Evolutionary conservation across 2,113 vertebrate genomes (phyloP).

Genomic region (Trichomycterus rosablanca): DNA sequence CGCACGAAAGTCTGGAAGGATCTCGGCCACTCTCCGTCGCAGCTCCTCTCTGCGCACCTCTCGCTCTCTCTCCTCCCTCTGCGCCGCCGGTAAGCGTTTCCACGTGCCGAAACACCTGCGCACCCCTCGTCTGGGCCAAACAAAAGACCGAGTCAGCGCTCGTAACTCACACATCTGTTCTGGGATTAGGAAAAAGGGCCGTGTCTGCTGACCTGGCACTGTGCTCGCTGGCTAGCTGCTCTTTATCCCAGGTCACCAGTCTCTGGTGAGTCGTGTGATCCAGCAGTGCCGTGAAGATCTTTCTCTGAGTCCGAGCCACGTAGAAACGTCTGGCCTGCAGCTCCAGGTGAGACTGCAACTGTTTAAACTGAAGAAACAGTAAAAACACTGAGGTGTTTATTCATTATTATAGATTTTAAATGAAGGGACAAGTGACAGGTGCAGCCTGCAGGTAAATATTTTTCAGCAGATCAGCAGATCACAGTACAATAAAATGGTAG

Average conservation of each 20-base stretch:
- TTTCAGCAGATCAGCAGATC: no score
- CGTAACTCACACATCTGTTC: not conserved
- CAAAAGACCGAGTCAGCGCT: conserved; percentile 21
- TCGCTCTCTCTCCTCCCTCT: conserved; percentile 70
- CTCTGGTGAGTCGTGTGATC: conserved; percentile 61
- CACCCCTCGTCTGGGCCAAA: conserved; percentile 65
- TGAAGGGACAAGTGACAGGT: no score
- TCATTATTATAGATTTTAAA: no score
- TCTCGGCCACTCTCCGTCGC: conserved; percentile 76
- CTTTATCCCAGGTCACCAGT: conserved; percentile 56
- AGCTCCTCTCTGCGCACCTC: conserved; percentile 75
- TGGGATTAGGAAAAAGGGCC: not conserved
- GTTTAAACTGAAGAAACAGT: conserved; percentile 53
- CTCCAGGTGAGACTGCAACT: conserved; percentile 59
- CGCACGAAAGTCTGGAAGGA: conserved; percentile 78
- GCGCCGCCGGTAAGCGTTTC: conserved; percentile 65
- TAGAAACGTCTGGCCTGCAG: conserved; percentile 54
- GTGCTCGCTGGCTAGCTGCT: conserved; percentile 67
- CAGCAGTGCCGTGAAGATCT: conserved; percentile 69
- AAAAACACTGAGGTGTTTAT: no score
- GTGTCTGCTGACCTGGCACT: conserved; percentile 68
- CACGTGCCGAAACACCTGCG: conserved; percentile 68
- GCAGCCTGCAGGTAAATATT: no score
- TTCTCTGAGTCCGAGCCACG: conserved; percentile 62
- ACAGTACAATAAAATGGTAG: no score